These are phyloP conservation scores for Nematopogon swammerdamellus DNA, from an alignment of 2,888 invertebrate species.

Conservation along the genomic window DNA sequence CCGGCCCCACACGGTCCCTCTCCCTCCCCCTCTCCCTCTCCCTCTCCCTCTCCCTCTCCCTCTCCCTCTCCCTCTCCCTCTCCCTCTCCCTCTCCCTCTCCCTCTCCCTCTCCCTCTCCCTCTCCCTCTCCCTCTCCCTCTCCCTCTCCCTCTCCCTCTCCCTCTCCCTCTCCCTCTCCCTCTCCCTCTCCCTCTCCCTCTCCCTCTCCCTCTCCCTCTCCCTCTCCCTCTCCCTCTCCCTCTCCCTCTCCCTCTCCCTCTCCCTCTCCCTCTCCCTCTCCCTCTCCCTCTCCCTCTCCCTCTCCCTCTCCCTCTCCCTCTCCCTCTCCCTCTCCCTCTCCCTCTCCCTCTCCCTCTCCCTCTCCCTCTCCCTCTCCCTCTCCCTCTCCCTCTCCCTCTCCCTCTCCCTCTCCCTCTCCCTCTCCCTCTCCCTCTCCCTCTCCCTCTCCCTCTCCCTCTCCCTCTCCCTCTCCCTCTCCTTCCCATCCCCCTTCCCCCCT, in stretches of 20 bases:
- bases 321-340: neutral
- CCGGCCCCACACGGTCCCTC: no score
- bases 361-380: neutral
- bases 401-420: neutral
- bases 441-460: neutral
- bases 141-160: conserved; percentile 4
- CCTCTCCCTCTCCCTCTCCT: neutral
- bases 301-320: neutral
- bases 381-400: neutral
- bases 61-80: conserved; percentile 3
- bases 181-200: neutral
- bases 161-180: conserved; percentile 5
- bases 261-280: neutral
- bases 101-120: conserved; percentile 7
- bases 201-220: conserved; percentile 5
- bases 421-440: neutral
- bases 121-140: conserved; percentile 7
- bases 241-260: conserved; percentile 1
- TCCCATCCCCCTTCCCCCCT: conserved; percentile 1
- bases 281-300: neutral
- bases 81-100: conserved; percentile 4
- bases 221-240: conserved; percentile 6
- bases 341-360: neutral
- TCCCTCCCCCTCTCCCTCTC: neutral
- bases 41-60: neutral